phyloP scores from a whole-genome alignment of 2,797 vertebrate genomes.

The Eulemur mongoz region DNA sequence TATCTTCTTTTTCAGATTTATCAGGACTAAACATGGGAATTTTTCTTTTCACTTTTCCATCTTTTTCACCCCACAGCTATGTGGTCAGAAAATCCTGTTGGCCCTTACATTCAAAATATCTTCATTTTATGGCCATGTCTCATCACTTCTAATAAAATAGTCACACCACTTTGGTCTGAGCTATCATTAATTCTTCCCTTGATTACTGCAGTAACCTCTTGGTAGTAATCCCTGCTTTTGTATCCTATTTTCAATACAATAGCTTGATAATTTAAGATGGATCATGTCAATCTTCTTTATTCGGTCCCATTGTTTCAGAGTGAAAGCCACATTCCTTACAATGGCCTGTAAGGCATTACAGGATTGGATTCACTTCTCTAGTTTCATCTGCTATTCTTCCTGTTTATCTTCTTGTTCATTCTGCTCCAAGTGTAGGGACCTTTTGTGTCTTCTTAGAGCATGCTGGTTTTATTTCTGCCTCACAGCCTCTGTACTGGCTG shows the following conservation, averaged over 20 bases:
- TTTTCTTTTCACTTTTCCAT: not conserved
- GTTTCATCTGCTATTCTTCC: not conserved
- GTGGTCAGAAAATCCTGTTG: not conserved
- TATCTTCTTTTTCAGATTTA: conserved; percentile 11
- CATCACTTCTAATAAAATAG: not conserved
- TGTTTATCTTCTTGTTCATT: not conserved
- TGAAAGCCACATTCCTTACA: not conserved
- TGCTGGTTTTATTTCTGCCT: not conserved
- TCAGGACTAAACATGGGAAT: not conserved
- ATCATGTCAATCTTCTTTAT: not conserved
- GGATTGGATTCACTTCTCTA: not conserved
- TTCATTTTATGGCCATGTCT: not conserved
- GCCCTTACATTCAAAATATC: not conserved
- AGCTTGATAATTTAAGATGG: not conserved
- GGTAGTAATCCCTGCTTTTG: not conserved
- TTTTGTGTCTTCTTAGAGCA: not conserved
- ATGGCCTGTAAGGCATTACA: not conserved
- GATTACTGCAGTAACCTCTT: not conserved
- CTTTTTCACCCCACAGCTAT: fast-evolving
- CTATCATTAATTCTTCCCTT: not conserved
- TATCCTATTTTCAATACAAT: not conserved
- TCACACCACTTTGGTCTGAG: not conserved
- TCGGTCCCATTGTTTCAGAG: not conserved
- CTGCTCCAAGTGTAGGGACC: not conserved
- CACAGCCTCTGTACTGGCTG: not conserved